Base-by-base conservation (phyloP, 2,113 vertebrate species). In the Dipodomys ordii region DNA sequence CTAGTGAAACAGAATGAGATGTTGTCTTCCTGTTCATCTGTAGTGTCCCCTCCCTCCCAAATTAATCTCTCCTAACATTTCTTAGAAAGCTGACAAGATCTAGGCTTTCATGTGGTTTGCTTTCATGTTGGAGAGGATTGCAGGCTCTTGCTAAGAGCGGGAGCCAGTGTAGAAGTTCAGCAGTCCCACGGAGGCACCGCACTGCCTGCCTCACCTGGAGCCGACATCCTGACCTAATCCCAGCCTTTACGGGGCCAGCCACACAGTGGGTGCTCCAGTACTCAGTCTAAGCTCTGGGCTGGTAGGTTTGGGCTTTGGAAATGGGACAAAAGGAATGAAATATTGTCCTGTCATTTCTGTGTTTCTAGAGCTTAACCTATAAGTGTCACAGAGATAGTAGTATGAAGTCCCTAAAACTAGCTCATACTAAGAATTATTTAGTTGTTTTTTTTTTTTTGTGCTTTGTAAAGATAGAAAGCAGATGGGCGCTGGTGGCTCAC, bases 381-480 rank as follows among this genome's bases (percentile, higher is more conserved):
- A 64, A 46, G n/a, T 85, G n/a, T 85, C n/a, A 25, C 79, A 71
- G 6, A 87, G 88, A 5, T 4, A 15, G 60, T 19, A 39, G 13
- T 27, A 12, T 9, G 19, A 39, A 8, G 30, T 23, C 65, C 67
- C 44, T 32, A 4, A 60, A 44, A 46, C 15, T 2, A 0, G 53
- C n/a, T 78, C 35, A 0, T 2, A 3, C 15, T 0, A 6, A 20
- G 68, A 83, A 13, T 57, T 22, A 4, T 15, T 20, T 28, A 35
- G 8, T 77, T 8, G 7, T n/a, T n/a, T n/a, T n/a, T n/a, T n/a
- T n/a, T 28, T 7, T 15, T 0, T 7, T 15, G 0, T 39, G 5
- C 49, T 57, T 72, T 22, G 27, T 62, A 32, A 65, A 44, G 23
- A 39, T 39, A 39, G 39, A 39, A 39, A 39, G 39, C 39, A 39